Conservation (phyloP, 2,113 vertebrate species). For the Xyrauchen texanus region DNA sequence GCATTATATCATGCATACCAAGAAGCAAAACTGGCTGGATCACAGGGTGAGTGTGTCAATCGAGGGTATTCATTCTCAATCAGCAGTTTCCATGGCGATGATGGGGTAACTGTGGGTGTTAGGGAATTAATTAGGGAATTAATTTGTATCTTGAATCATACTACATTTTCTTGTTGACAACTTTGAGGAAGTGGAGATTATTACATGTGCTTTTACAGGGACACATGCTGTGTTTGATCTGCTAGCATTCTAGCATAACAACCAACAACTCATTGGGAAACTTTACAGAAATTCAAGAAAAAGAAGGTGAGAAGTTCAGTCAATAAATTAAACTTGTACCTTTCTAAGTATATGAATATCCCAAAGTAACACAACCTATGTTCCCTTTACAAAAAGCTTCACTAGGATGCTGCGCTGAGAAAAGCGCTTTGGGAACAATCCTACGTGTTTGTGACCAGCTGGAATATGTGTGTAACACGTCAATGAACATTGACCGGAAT, state of each 20-base stretch:
- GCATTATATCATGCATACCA: constrained; percentile 5
- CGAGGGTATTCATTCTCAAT: constrained; percentile 7
- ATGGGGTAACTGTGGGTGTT: constrained; percentile 14
- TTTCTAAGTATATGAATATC: no score
- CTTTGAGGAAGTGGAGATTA: background rate
- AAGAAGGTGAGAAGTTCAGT: no score
- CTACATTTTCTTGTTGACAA: background rate
- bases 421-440: no score
- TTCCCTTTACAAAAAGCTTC: no score
- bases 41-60: background rate
- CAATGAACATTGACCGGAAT: no score
- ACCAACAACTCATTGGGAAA: background rate
- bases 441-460: no score
- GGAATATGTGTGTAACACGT: no score
- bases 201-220: background rate
- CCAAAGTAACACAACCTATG: no score
- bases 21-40: constrained; percentile 16
- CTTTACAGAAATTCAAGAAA: background rate
- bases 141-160: background rate
- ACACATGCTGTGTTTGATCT: background rate
- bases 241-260: background rate
- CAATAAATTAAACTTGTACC: no score
- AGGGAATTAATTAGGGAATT: background rate
- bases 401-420: no score
- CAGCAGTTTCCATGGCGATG: constrained; percentile 33